These are phyloP conservation scores for Apomyelois bistriatella DNA, from an alignment of 2,888 invertebrate species.

Conservation along the genomic window DNA sequence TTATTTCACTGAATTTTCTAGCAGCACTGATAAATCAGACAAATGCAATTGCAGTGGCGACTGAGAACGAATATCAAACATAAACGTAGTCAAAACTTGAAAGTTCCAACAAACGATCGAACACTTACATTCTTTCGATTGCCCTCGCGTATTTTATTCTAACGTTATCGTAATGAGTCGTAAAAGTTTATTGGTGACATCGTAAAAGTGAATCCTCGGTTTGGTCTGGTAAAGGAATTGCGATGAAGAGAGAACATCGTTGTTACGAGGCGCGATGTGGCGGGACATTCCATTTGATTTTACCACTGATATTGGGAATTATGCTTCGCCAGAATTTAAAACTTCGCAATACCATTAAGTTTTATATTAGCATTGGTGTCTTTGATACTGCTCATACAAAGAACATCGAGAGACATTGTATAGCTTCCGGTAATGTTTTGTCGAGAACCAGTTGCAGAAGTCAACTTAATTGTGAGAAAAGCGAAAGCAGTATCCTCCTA, in stretches of 20 bases:
- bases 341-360: conserved; percentile 24
- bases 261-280: conserved; percentile 31
- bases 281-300: conserved; percentile 26
- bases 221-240: conserved; percentile 39
- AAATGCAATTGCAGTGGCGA: conserved; percentile 42
- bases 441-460: background rate
- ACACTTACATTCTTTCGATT: conserved; percentile 52
- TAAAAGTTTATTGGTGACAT: conserved; percentile 60
- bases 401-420: background rate
- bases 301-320: conserved; percentile 14
- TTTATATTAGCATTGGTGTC: conserved; percentile 27
- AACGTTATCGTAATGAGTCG: conserved; percentile 64
- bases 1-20: conserved; percentile 54
- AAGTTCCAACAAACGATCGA: conserved; percentile 28
- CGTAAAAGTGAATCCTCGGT: conserved; percentile 57
- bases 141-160: conserved; percentile 55
- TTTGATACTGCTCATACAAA: conserved; percentile 14
- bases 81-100: conserved; percentile 30
- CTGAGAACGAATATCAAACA: conserved; percentile 44
- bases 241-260: conserved; percentile 37
- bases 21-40: conserved; percentile 47
- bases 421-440: background rate
- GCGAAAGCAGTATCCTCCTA: conserved; percentile 13
- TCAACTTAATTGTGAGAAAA: conserved; percentile 3
- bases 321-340: conserved; percentile 25